Base-by-base conservation (phyloP, 2,113 vertebrate genomes). In the Fregetta grallaria region DNA sequence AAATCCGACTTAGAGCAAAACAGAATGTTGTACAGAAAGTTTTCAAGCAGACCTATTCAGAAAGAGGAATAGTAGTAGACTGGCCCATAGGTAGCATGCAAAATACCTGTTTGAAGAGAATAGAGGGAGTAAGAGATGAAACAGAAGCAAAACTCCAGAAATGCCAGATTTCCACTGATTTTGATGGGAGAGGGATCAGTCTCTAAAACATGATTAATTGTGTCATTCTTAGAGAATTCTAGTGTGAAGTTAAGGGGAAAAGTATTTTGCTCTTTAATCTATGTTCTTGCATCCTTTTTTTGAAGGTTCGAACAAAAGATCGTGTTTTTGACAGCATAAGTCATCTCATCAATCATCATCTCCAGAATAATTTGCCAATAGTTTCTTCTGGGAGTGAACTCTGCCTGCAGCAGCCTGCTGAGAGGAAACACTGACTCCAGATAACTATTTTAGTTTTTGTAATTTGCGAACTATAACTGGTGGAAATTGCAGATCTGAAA, bases 281-380 rank as follows among this genome's bases (percentile, higher is more conserved):
- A 15, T 93, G 34, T 68, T 90, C n/a, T 94, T 91, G 29, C 59
- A 71, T 80, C 32, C 40, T 95, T 84, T 96, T 89, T 96, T 90
- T 95, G 59, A 98, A 99, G 99, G 98, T 99, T 96, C 99, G 99
- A 96, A 99, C 99, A 40, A 99, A 99, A 98, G 99, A 99, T 97
- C 99, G 99, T 94, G 95, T 99, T 91, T 99, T 99, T 93, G 99
- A 99, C 97, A 99, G 99, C 98, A 99, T 99, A 97, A 98, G 98
- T 96, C 99, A 99, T 96, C 99, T 99, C 94, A 99, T 99, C 98
- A 99, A 98, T 96, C 98, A 99, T 97, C 99, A 99, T 86, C 98
- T 99, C 78, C 98, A 99, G 97, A 99, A 99, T 98, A 99, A 98
- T 96, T 98, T 99, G 98, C 99, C 99, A 29, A 99, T 99, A 74